Evolutionary conservation across 2,888 invertebrate genomes (phyloP).

Genomic region (Ophion ellenae): DNA sequence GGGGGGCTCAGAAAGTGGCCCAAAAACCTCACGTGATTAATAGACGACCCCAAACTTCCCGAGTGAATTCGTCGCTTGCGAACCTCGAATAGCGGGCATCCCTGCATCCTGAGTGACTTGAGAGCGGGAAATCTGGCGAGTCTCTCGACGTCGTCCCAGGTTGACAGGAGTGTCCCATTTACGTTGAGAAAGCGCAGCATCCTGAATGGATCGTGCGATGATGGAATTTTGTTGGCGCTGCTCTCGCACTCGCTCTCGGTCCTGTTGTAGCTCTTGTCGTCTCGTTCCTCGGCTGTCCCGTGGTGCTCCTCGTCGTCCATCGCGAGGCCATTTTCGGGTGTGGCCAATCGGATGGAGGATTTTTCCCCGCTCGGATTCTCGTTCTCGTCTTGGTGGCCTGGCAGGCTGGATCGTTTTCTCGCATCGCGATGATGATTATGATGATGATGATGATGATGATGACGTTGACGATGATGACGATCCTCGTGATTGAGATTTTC

Average conservation of each 20-base stretch:
- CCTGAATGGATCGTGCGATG: conserved; percentile 85
- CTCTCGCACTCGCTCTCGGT: conserved; percentile 87
- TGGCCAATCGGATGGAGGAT: too few relatives aligned
- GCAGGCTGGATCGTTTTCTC: too few relatives aligned
- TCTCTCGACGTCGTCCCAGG: conserved; percentile 96
- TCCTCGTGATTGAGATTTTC: conserved; percentile 66
- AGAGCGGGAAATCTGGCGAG: conserved; percentile 93
- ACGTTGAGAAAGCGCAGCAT: conserved; percentile 92
- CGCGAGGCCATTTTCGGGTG: conserved; percentile 32
- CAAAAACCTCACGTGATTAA: too few relatives aligned
- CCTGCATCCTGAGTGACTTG: conserved; percentile 93
- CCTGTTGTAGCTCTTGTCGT: conserved; percentile 81
- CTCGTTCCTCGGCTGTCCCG: conserved; percentile 71
- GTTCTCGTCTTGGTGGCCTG: conserved; percentile 54
- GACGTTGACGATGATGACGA: neutral
- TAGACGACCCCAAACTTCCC: too few relatives aligned
- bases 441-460: too few relatives aligned
- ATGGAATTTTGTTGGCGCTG: conserved; percentile 79
- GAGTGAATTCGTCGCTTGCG: neutral
- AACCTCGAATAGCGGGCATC: conserved; percentile 87
- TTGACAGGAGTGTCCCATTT: conserved; percentile 92
- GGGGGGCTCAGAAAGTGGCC: too few relatives aligned
- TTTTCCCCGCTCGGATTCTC: conserved; percentile 62
- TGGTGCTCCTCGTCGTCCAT: conserved; percentile 27
- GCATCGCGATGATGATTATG: too few relatives aligned